Percentiles rank a stretch among this genome's conserved stretches.
phyloP scores from a whole-genome alignment of 2,113 vertebrate species.

The Stigmatopora argus region DNA sequence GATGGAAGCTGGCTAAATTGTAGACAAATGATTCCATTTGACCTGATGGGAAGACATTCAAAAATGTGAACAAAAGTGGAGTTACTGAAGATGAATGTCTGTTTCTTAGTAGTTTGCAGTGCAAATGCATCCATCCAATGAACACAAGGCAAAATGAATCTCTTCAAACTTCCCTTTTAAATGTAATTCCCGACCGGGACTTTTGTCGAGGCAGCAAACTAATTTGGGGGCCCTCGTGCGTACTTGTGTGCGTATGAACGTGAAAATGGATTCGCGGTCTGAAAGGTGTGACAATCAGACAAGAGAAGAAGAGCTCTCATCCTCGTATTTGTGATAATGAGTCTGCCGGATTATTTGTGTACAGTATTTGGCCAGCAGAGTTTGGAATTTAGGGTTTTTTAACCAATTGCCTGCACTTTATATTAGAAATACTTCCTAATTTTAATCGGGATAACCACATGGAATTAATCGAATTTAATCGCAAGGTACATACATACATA shows the following conservation, averaged over 20 bases:
- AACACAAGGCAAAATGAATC: background rate
- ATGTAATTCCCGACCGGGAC: background rate
- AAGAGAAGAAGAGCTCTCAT: conserved; percentile 17
- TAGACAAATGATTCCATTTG: conserved; percentile 53
- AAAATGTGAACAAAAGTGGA: background rate
- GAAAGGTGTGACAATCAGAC: conserved; percentile 11
- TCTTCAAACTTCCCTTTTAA: conserved; percentile 4
- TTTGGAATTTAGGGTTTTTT: background rate
- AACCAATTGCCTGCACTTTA: background rate
- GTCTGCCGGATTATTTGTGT: conserved; percentile 9
- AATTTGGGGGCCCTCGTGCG: conserved; percentile 8
- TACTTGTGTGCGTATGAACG: conserved; percentile 18
- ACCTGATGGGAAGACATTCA: conserved; percentile 39
- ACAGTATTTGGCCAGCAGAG: conserved; percentile 7
- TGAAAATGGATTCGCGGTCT: conserved; percentile 10
- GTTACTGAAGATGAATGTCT: conserved; percentile 18
- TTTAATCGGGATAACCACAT: background rate
- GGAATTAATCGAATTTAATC: no score
- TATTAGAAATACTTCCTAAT: background rate
- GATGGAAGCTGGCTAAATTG: conserved; percentile 40
- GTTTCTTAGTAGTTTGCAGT: no score
- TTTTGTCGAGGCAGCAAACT: conserved; percentile 10
- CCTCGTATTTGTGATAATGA: conserved; percentile 33
- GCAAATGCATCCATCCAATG: background rate
- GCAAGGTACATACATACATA: no score